Evolutionary conservation across 2,113 vertebrate genomes (phyloP).

Genomic region (Morone saxatilis): DNA sequence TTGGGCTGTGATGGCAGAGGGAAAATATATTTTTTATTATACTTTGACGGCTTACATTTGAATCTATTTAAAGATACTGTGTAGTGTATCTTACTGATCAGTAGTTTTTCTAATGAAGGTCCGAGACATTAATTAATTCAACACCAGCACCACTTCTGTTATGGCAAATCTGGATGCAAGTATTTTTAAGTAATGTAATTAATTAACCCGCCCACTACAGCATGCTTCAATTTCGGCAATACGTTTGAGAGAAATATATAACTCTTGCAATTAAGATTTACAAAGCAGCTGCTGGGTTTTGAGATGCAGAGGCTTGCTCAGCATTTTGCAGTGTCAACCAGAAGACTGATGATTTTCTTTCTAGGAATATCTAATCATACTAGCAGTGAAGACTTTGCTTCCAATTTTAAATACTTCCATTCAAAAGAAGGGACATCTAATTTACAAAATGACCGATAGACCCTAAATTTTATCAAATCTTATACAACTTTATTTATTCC

Average conservation of each 20-base stretch:
- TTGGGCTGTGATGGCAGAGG: neutral
- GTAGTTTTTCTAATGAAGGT: neutral
- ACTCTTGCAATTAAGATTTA: conserved; percentile 29
- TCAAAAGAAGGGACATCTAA: conserved; percentile 11
- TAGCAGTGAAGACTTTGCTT: neutral
- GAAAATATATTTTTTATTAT: neutral
- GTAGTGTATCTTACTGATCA: neutral
- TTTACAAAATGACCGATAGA: neutral
- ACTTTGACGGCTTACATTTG: no score
- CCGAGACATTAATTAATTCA: conserved; percentile 2
- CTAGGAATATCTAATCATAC: neutral
- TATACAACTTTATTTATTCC: neutral
- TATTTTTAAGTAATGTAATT: conserved; percentile 12
- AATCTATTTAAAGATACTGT: neutral
- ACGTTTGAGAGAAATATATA: conserved; percentile 19
- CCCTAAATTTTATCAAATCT: neutral
- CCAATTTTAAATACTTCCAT: neutral
- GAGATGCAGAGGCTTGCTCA: conserved; percentile 27
- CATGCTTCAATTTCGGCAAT: conserved; percentile 11
- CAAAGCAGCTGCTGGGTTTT: conserved; percentile 42
- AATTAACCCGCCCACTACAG: neutral
- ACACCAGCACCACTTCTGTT: conserved; percentile 7
- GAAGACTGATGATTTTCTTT: conserved; percentile 17
- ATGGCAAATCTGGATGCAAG: neutral
- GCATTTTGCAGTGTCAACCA: conserved; percentile 19